These are phyloP conservation scores for Buphagus erythrorhynchus DNA, from an alignment of 2,797 vertebrate species.

Conservation along the genomic window DNA sequence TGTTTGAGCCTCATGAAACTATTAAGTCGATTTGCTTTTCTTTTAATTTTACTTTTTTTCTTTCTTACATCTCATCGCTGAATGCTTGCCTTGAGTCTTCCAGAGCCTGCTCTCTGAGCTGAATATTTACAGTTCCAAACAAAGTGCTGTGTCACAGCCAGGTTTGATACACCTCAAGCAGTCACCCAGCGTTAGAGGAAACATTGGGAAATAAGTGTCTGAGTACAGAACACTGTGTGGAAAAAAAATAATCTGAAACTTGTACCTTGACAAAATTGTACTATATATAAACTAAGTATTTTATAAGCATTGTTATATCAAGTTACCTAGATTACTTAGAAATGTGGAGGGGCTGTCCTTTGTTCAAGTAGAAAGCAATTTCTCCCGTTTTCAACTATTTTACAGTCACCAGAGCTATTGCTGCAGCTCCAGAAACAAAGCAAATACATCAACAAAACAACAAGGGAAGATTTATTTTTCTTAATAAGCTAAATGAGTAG, in stretches of 20 bases:
- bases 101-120: not conserved
- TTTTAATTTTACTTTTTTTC: not conserved
- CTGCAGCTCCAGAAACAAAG: constrained; percentile 27
- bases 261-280: not conserved
- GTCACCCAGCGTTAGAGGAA: not conserved
- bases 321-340: not conserved
- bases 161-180: not conserved
- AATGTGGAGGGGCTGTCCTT: not conserved
- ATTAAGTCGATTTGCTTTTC: not conserved
- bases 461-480: not conserved
- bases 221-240: not conserved
- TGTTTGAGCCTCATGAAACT: not conserved
- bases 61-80: not conserved
- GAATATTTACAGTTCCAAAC: not conserved
- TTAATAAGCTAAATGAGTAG: not conserved
- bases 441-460: not conserved
- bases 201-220: not conserved
- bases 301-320: not conserved
- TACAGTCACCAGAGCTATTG: not conserved
- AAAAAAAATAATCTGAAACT: not conserved
- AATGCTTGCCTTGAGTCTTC: not conserved
- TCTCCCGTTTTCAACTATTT: not conserved
- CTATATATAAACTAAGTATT: not conserved
- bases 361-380: not conserved
- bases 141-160: not conserved